Evolutionary conservation across 1,140 invertebrate genomes (phyloP).

Genomic region (Microplitis mediator): DNA sequence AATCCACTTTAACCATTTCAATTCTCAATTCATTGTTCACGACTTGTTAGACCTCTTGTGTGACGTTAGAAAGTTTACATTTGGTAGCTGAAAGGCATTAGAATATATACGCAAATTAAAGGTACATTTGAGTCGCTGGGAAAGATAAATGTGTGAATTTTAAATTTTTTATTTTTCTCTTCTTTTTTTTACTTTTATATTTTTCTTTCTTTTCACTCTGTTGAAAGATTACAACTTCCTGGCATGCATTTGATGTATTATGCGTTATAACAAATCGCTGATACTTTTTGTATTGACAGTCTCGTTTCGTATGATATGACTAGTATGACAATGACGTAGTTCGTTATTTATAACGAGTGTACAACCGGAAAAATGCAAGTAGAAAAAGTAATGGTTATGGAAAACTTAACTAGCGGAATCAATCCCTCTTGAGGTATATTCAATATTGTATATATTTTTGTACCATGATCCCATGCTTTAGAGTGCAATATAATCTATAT

Average conservation of each 20-base stretch:
- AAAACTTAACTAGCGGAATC: not conserved
- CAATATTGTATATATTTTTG: not conserved
- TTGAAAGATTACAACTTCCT: not conserved
- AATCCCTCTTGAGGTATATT: not conserved
- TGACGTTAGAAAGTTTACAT: slow-evolving; percentile 9
- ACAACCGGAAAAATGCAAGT: not conserved
- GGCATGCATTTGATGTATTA: too few relatives aligned
- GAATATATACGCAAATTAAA: slow-evolving; percentile 13
- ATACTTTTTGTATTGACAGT: not conserved
- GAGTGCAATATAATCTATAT: not conserved
- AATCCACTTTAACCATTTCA: slow-evolving; percentile 3
- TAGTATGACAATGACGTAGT: not conserved
- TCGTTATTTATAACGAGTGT: slow-evolving; percentile 12
- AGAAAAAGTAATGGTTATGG: not conserved
- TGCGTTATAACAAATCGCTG: too few relatives aligned
- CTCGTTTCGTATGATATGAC: not conserved
- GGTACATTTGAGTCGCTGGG: not conserved
- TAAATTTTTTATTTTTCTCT: not conserved
- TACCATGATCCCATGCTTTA: not conserved
- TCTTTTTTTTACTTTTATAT: not conserved
- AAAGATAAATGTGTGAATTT: not conserved
- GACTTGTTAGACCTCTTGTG: slow-evolving; percentile 15
- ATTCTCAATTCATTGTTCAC: slow-evolving; percentile 13
- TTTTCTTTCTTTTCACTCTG: not conserved
- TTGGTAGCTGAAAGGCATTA: slow-evolving; percentile 15